Conservation (phyloP, 2,888 invertebrate genomes). For the Meloe dianella region DNA sequence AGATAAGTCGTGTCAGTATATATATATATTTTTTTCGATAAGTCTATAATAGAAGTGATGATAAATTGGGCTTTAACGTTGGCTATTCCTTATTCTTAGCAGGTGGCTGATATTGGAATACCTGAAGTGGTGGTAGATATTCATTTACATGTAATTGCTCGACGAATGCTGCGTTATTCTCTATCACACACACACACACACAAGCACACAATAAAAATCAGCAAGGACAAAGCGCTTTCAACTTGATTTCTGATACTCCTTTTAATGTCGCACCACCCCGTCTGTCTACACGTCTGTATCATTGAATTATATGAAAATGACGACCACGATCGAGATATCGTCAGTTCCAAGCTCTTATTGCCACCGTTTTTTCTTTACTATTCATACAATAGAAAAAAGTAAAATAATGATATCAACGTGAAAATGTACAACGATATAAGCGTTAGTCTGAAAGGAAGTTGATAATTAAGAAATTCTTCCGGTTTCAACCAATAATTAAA, state of each 20-base stretch:
- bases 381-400: conserved; percentile 14
- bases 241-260: background rate
- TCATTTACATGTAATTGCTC: conserved; percentile 55
- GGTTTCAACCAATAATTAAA: conserved; percentile 44
- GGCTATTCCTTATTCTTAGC: conserved; percentile 45
- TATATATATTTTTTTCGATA: no score
- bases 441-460: conserved; percentile 37
- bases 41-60: background rate
- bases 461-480: conserved; percentile 50
- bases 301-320: background rate
- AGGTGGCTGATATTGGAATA: conserved; percentile 54
- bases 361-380: background rate
- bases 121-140: conserved; percentile 49
- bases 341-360: background rate
- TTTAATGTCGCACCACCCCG: background rate
- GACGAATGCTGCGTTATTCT: conserved; percentile 36
- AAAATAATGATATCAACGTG: conserved; percentile 28
- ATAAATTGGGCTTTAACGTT: conserved; percentile 22
- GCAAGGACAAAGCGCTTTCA: conserved; percentile 13
- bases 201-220: conserved; percentile 37
- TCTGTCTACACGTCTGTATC: background rate
- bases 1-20: no score
- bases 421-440: conserved; percentile 32
- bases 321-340: no score
- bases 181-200: no score